Evolutionary conservation across 2,113 vertebrate species (phyloP), one percentile per base, ranked within the genome.

Genomic region (Phaethornis superciliosus): DNA sequence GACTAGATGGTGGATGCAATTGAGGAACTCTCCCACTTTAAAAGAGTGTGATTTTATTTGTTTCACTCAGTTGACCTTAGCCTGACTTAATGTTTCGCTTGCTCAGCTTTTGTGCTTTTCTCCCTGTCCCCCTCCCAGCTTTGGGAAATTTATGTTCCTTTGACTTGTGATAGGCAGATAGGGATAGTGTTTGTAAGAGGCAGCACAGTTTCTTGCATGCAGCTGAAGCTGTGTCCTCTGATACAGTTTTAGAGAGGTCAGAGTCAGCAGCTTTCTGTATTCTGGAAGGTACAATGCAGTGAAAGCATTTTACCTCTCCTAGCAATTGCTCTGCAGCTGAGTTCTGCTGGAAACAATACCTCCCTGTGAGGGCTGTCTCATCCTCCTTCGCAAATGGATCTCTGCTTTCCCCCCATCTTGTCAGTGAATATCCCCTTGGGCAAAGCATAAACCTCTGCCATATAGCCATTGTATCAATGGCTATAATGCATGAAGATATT

Each of bases 271-370:
- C 69, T 88, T 89, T 56, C 52, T 6, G 0, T 86, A 5, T 86
- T 90, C 88, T 82, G 85, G 63, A 72, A 93, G 89, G 94, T 84
- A 89, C 54, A 85, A 35, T 86, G 93, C 91, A 90, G 60, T 89
- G 92, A 71, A 92, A 96, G 95, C 93, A 89, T 55, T 96, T 96
- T 81, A 88, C 78, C 85, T 93, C 60, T 90, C 59, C 19, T 63
- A 72, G 90, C 79, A 47, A 78, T 93, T 75, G 70, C 82, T 89
- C 75, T 80, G 93, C 88, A 85, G 93, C 88, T 81, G 89, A 79
- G 15, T 86, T 95, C 90, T 92, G 90, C 94, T 94, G 88, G 65
- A 85, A 93, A 93, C 94, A 94, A 92, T 91, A 64, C 68, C 80
- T 88, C 90, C 75, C 90, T 93, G 90, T 89, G 77, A 84, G 44